These are phyloP conservation scores for Mus musculus DNA, from an alignment of 2,113 vertebrate genomes.

Conservation along the genomic window GRCm39 chr6:143027001-143027500, in stretches of 20 bases:
- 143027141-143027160: conserved; percentile 96
- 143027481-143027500: not conserved
- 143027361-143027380: not conserved
- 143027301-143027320: not conserved
- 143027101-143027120: conserved; percentile 98
- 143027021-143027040: conserved; percentile 29
- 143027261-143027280: not conserved
- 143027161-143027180: conserved; percentile 64
- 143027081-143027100: conserved; percentile 98
- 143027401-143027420: not conserved
- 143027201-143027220: conserved; percentile 44
- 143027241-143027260: not conserved
- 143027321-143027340: not conserved
- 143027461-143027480: not conserved
- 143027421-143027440: not conserved
- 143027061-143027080: conserved; percentile 99
- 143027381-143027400: not conserved
- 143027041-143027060: conserved; percentile 90
- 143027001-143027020: conserved; percentile 31
- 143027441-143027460: not conserved
- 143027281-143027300: not conserved
- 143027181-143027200: not conserved
- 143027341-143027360: not conserved
- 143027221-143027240: not conserved
- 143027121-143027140: conserved; percentile 98